These are phyloP conservation scores for Palythoa heliodiscus DNA, from an alignment of 92 coral and sea anemone species.

Conservation along the genomic window DNA sequence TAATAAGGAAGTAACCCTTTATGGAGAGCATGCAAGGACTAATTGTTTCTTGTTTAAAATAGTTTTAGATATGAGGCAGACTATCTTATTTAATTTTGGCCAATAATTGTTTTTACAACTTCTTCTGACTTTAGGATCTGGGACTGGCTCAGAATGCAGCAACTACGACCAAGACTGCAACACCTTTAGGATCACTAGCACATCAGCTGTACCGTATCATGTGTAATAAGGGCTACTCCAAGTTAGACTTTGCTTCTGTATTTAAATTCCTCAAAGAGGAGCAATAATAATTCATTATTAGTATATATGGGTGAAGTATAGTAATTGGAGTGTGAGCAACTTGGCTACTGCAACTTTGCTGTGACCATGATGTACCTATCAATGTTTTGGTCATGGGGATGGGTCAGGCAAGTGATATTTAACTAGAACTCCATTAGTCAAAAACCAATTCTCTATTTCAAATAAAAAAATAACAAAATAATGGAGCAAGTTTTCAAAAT, in stretches of 20 bases:
- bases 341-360: neutral
- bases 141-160: conserved; percentile 99
- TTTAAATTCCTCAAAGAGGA: conserved; percentile 90
- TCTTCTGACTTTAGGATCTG: conserved; percentile 65
- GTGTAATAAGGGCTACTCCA: conserved; percentile 92
- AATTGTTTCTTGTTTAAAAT: too few species aligned
- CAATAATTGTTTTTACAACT: neutral
- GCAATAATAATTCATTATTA: conserved; percentile 10
- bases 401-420: too few species aligned
- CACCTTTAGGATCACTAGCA: conserved; percentile 96
- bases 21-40: too few species aligned
- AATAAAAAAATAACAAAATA: too few species aligned
- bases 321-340: neutral
- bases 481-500: too few species aligned
- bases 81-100: neutral
- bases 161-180: conserved; percentile 82
- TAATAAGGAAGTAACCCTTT: too few species aligned
- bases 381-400: too few species aligned
- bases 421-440: too few species aligned
- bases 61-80: too few species aligned
- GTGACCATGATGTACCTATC: too few species aligned
- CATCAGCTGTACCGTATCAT: conserved; percentile 93
- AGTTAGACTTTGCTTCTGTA: conserved; percentile 89
- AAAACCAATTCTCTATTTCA: too few species aligned
- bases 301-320: neutral